Percentiles rank a stretch among this genome's conserved stretches.
Evolutionary conservation across 2,797 vertebrate species (phyloP).

Genomic region (Vireo griseus): DNA sequence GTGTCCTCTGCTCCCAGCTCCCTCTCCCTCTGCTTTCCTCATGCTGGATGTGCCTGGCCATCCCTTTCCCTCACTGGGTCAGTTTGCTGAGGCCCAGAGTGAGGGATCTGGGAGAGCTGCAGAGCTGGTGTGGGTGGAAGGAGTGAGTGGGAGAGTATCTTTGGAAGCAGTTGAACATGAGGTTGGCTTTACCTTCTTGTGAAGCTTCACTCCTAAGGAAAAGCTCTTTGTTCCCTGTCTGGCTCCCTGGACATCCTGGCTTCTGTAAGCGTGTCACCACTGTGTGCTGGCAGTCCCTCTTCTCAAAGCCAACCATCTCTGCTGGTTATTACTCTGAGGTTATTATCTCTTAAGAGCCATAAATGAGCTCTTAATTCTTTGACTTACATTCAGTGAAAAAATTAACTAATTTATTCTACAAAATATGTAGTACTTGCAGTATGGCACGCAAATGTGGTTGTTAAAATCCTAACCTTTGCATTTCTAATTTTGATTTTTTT

Average conservation of each 20-base stretch:
- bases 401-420: neutral
- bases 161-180: neutral
- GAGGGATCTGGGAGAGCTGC: neutral
- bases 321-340: too few relatives aligned
- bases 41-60: neutral
- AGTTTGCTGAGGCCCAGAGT: neutral
- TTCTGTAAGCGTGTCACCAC: rapidly evolving
- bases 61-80: neutral
- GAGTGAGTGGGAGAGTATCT: neutral
- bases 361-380: slow-evolving; percentile 18
- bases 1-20: neutral
- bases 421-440: neutral
- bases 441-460: neutral
- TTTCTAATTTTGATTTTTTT: neutral
- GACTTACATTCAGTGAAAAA: neutral
- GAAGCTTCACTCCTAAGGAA: neutral
- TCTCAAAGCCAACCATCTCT: neutral
- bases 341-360: slow-evolving; percentile 16
- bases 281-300: neutral
- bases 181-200: neutral
- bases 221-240: neutral
- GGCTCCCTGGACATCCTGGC: neutral
- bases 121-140: neutral
- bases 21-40: rapidly evolving
- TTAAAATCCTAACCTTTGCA: neutral